Evolutionary conservation across 2,888 invertebrate genomes (phyloP), one percentile per base, ranked within the genome.

Genomic region (Tigriopus californicus): DNA sequence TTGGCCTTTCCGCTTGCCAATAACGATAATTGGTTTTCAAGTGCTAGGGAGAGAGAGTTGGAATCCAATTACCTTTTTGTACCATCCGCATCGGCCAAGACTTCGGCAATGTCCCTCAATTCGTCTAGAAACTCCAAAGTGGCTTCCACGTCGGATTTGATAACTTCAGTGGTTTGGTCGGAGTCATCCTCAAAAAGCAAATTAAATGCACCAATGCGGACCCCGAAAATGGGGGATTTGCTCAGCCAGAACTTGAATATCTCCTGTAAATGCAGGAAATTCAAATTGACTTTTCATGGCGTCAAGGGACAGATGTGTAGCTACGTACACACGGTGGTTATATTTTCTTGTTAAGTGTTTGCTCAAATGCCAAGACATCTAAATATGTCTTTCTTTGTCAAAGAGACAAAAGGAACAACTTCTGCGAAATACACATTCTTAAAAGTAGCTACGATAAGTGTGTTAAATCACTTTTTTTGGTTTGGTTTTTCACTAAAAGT

Each of bases 171-270:
- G n/a, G n/a, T 20, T 11, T 46, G 18, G 44, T 18, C 20, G 44
- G 41, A 41, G 4, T 33, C 33, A 33, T 33, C 33, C 24, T 56
- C 56, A n/a, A 56, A 22, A 2, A 56, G 22, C 13, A 56, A 25
- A 56, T 56, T 56, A 3, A 56, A 41, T 1, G 22, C 56, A 5
- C 22, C 18, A 22, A 56, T 56, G 3, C 46, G 56, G 20, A 56
- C 5, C 18, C 56, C 56, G 11, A 42, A 25, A 12, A 56, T 25
- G 42, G 56, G 18, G 20, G 56, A 46, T 22, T 44, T 42, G 13
- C 11, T 8, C 8, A 56, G 24, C 20, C 33, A 56, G 46, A 44
- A 46, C 13, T 44, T 18, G 44, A 56, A 22, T 4, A 49, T 49
- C 5, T 15, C 49, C 49, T 49, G 3, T 8, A 3, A 33, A 8